Evolutionary conservation across 2,888 invertebrate genomes (phyloP).

Genomic region (Diarsia dahlii): DNA sequence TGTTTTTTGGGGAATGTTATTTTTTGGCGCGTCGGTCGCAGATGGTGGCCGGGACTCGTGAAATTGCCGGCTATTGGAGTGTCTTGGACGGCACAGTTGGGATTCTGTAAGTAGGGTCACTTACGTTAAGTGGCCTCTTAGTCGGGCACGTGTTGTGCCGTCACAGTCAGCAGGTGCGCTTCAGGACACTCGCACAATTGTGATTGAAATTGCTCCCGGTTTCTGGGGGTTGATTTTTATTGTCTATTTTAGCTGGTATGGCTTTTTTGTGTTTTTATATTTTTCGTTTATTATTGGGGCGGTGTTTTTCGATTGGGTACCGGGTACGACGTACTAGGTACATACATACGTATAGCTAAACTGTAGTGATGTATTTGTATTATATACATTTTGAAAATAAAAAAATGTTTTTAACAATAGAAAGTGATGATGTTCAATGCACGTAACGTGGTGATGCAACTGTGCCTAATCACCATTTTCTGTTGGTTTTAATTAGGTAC

Average conservation of each 20-base stretch:
- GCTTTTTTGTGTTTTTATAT: constrained; percentile 65
- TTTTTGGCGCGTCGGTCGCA: constrained; percentile 89
- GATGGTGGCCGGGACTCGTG: constrained; percentile 85
- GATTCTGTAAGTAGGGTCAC: constrained; percentile 87
- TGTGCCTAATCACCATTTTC: background rate
- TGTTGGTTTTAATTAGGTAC: background rate
- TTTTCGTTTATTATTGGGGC: constrained; percentile 28
- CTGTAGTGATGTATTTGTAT: background rate
- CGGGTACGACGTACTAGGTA: too few species aligned
- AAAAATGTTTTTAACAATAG: background rate
- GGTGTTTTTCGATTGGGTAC: constrained; percentile 22
- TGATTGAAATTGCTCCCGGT: constrained; percentile 85
- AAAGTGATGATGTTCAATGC: background rate
- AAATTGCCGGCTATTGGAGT: constrained; percentile 83
- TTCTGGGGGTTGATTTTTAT: constrained; percentile 80
- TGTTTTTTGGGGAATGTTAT: constrained; percentile 89
- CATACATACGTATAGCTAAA: background rate
- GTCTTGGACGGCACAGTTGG: constrained; percentile 76
- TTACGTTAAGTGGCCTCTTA: constrained; percentile 90
- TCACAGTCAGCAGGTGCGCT: constrained; percentile 86
- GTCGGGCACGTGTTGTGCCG: constrained; percentile 84
- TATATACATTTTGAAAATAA: background rate
- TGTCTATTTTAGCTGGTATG: constrained; percentile 73
- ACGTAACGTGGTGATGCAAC: background rate
- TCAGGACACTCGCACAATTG: constrained; percentile 76